phyloP scores from a whole-genome alignment of 2,888 invertebrate genomes.

The Clunio marinus region DNA sequence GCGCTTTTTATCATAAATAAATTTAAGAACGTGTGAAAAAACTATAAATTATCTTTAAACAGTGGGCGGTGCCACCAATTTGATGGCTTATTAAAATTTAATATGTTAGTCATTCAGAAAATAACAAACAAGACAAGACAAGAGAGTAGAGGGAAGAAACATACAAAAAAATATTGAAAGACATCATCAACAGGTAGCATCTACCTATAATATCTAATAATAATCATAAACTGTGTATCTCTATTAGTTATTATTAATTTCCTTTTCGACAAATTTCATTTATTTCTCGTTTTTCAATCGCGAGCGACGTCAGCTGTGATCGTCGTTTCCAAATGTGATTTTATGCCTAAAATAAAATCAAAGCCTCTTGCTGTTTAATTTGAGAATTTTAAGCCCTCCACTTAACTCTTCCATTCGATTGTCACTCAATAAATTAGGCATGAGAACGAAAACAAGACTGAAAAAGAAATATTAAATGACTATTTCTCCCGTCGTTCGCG shows the following conservation, averaged over 20 bases:
- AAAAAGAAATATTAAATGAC: constrained; percentile 1
- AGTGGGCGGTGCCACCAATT: constrained; percentile 34
- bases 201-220: constrained; percentile 17
- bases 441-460: background rate
- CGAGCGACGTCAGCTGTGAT: background rate
- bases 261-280: constrained; percentile 34
- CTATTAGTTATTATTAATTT: constrained; percentile 39
- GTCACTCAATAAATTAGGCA: constrained; percentile 36
- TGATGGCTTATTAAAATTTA: constrained; percentile 34
- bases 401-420: constrained; percentile 5
- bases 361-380: background rate
- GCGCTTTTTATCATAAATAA: constrained; percentile 6
- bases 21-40: constrained; percentile 30
- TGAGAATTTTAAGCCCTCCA: constrained; percentile 5
- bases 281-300: background rate
- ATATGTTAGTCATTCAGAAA: constrained; percentile 26
- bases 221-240: constrained; percentile 36
- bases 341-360: too few relatives aligned
- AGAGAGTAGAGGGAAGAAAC: constrained; percentile 11
- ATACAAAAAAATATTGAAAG: background rate
- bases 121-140: constrained; percentile 25
- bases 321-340: background rate
- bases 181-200: constrained; percentile 35
- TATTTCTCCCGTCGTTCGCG: too few relatives aligned
- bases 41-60: constrained; percentile 37